A percentile compares a stretch with the other conserved stretches of the same genome.
Conservation (phyloP, 2,888 invertebrate genomes). For the Lissocephala sabroskyi region DNA sequence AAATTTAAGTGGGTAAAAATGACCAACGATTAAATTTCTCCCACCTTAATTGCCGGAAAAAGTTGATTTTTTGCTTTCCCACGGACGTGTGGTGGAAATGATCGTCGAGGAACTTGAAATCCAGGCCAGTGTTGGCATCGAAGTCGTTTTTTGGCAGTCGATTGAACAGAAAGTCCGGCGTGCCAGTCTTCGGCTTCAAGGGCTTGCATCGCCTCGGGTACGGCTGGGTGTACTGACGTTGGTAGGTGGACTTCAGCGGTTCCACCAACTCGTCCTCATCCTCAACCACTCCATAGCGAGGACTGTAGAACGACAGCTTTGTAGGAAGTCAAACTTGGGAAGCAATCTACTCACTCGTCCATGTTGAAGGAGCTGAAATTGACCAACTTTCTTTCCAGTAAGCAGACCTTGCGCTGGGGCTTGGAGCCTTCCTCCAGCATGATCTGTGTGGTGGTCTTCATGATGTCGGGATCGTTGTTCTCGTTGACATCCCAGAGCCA, state of each 20-base stretch:
- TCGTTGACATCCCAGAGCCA: slow-evolving; percentile 28
- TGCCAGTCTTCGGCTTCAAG: slow-evolving; percentile 13
- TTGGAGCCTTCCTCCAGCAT: slow-evolving; percentile 45
- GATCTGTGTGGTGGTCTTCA: slow-evolving; percentile 43
- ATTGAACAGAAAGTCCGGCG: slow-evolving; percentile 45
- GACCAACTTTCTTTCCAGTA: slow-evolving; percentile 34
- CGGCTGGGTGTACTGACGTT: slow-evolving; percentile 32
- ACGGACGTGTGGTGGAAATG: slow-evolving; percentile 40
- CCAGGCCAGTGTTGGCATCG: slow-evolving; percentile 34
- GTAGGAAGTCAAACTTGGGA: background rate
- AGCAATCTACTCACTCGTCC: slow-evolving; percentile 37
- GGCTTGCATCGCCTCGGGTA: slow-evolving; percentile 34
- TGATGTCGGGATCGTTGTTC: slow-evolving; percentile 11
- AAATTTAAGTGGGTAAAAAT: background rate
- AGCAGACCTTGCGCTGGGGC: slow-evolving; percentile 20
- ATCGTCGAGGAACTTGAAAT: slow-evolving; percentile 47
- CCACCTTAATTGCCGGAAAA: slow-evolving; percentile 44
- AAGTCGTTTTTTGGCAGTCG: slow-evolving; percentile 47
- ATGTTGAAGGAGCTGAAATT: slow-evolving; percentile 51
- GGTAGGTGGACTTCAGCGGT: slow-evolving; percentile 31
- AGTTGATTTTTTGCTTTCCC: slow-evolving; percentile 40
- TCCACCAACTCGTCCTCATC: slow-evolving; percentile 26
- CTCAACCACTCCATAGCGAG: slow-evolving; percentile 33
- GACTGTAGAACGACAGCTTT: slow-evolving; percentile 14
- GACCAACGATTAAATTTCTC: background rate